phyloP scores from a whole-genome alignment of 2,797 vertebrate species.

The Megalops cyprinoides region DNA sequence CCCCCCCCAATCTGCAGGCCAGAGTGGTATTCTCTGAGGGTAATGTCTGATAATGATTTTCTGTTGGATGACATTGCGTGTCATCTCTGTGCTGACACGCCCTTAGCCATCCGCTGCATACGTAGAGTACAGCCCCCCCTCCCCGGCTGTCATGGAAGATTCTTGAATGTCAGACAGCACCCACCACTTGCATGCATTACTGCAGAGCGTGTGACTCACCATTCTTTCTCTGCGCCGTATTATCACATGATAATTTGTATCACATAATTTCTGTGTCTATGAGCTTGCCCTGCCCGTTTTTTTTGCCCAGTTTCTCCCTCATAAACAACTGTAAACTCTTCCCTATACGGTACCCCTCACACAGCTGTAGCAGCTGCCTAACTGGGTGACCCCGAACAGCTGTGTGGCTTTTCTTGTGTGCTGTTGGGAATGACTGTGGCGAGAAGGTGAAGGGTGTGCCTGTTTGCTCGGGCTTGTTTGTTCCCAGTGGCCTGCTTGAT shows the following conservation, averaged over 20 bases:
- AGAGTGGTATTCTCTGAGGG: too few relatives aligned
- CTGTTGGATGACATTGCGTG: neutral
- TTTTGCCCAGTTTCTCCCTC: neutral
- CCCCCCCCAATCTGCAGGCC: too few relatives aligned
- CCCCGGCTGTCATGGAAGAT: neutral
- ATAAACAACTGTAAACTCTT: neutral
- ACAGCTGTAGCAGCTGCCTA: too few relatives aligned
- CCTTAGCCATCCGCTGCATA: neutral
- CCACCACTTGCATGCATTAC: neutral
- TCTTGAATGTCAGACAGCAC: neutral
- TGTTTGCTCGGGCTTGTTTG: neutral
- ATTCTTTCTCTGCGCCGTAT: neutral
- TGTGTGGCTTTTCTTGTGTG: neutral
- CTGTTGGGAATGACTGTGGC: neutral
- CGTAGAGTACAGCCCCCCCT: neutral
- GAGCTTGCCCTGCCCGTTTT: neutral
- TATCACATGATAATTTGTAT: neutral
- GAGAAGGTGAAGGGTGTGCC: neutral
- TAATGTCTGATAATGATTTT: too few relatives aligned
- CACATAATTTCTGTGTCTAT: neutral
- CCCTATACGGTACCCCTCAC: neutral
- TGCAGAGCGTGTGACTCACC: neutral
- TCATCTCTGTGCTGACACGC: neutral
- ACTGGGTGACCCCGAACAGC: too few relatives aligned
- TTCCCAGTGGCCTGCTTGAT: slow-evolving; percentile 3